Evolutionary conservation across 2,888 invertebrate genomes (phyloP).

Genomic region (Mythimna lalbum): DNA sequence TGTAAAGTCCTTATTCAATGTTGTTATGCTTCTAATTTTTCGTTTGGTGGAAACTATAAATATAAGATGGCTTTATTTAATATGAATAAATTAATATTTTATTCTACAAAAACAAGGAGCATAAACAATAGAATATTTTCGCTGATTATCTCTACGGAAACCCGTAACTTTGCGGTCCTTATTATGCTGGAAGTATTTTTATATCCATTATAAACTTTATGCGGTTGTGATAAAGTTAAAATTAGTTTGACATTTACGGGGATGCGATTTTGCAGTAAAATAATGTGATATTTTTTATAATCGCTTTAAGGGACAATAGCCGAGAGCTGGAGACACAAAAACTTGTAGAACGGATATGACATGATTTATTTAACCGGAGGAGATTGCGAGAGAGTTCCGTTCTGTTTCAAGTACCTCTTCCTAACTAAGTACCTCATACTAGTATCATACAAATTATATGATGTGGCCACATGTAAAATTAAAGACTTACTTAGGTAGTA

Average conservation of each 20-base stretch:
- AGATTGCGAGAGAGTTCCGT: conserved; percentile 1
- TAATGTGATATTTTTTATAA: conserved; percentile 25
- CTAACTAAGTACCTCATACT: background rate
- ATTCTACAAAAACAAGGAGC: too few relatives aligned
- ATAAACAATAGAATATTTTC: conserved; percentile 58
- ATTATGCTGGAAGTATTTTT: conserved; percentile 37
- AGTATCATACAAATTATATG: background rate
- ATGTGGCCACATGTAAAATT: too few relatives aligned
- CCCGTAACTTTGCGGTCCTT: conserved; percentile 61
- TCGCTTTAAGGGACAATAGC: conserved; percentile 8
- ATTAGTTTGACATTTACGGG: conserved; percentile 29
- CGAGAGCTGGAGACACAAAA: background rate
- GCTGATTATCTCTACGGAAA: conserved; percentile 65
- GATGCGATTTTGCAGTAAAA: conserved; percentile 3
- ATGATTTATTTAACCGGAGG: conserved; percentile 32
- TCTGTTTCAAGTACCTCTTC: conserved; percentile 1
- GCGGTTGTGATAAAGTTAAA: conserved; percentile 41
- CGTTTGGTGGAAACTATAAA: too few relatives aligned
- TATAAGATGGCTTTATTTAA: too few relatives aligned
- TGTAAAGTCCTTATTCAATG: too few relatives aligned
- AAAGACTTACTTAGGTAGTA: too few relatives aligned
- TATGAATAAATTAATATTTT: too few relatives aligned
- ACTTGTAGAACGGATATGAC: conserved; percentile 4
- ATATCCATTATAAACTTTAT: conserved; percentile 50
- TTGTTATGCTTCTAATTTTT: too few relatives aligned